These are phyloP conservation scores for Zootoca vivipara DNA, from an alignment of 2,113 vertebrate genomes.

Conservation along the genomic window DNA sequence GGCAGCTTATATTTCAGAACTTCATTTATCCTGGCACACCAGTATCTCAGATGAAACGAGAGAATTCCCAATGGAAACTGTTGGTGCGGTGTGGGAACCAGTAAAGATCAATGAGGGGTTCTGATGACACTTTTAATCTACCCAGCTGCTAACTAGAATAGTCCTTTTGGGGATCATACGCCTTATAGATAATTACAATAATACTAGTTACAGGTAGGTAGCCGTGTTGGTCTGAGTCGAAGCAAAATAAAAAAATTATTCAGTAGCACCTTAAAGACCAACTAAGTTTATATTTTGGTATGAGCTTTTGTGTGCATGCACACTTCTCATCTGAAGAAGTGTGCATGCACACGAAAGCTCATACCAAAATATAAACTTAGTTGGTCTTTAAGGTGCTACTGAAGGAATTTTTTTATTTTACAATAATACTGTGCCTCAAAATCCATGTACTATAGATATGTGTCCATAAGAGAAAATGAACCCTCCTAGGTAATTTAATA, in stretches of 20 bases:
- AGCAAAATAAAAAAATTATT: too few species aligned
- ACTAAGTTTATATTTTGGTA: too few species aligned
- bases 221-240: too few species aligned
- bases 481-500: background rate
- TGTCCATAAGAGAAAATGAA: background rate
- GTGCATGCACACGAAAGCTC: too few species aligned
- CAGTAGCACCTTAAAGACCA: too few species aligned
- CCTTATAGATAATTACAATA: too few species aligned
- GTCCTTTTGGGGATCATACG: background rate
- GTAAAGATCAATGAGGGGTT: background rate
- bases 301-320: too few species aligned
- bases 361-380: too few species aligned
- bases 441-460: background rate
- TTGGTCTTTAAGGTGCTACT: too few species aligned
- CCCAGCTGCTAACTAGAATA: background rate
- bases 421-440: background rate
- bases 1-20: constrained; percentile 34
- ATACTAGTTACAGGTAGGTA: too few species aligned
- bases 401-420: too few species aligned
- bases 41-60: background rate
- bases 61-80: background rate
- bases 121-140: constrained; percentile 15
- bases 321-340: too few species aligned
- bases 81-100: background rate
- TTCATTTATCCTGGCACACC: constrained; percentile 5